A percentile compares a stretch with the other conserved stretches of the same genome.
These are phyloP conservation scores for Eucriotettix oculatus DNA, from an alignment of 2,888 invertebrate genomes.

Conservation along the genomic window DNA sequence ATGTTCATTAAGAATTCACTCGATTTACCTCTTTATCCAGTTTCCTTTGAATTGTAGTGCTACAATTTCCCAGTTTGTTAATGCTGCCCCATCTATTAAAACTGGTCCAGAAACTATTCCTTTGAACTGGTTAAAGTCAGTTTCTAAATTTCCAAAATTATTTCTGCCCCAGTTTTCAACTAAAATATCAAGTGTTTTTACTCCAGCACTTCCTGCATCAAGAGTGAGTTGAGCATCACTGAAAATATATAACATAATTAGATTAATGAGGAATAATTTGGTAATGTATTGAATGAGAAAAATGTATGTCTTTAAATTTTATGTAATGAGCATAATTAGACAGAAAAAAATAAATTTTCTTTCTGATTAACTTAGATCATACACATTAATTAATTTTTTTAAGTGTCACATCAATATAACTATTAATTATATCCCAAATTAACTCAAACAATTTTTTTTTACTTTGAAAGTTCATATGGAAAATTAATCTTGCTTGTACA, in stretches of 20 bases:
- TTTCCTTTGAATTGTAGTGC: slow-evolving; percentile 34
- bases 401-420: too few species aligned
- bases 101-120: slow-evolving; percentile 28
- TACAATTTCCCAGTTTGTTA: slow-evolving; percentile 29
- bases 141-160: slow-evolving; percentile 22
- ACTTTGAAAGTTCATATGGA: too few species aligned
- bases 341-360: too few species aligned
- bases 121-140: slow-evolving; percentile 25
- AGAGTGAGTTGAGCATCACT: slow-evolving; percentile 20
- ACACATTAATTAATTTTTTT: too few species aligned
- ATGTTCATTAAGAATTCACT: neutral
- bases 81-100: slow-evolving; percentile 23
- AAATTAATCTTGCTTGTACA: too few species aligned
- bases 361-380: too few species aligned
- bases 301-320: too few species aligned
- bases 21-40: slow-evolving; percentile 23
- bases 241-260: slow-evolving; percentile 2
- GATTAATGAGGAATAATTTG: neutral
- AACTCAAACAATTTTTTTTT: too few species aligned
- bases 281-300: neutral
- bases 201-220: slow-evolving; percentile 15
- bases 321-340: too few species aligned
- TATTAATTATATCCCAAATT: too few species aligned
- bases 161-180: slow-evolving; percentile 17
- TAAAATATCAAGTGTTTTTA: slow-evolving; percentile 24